phyloP scores from a whole-genome alignment of 2,113 vertebrate genomes.

The Pteruthius melanotis region DNA sequence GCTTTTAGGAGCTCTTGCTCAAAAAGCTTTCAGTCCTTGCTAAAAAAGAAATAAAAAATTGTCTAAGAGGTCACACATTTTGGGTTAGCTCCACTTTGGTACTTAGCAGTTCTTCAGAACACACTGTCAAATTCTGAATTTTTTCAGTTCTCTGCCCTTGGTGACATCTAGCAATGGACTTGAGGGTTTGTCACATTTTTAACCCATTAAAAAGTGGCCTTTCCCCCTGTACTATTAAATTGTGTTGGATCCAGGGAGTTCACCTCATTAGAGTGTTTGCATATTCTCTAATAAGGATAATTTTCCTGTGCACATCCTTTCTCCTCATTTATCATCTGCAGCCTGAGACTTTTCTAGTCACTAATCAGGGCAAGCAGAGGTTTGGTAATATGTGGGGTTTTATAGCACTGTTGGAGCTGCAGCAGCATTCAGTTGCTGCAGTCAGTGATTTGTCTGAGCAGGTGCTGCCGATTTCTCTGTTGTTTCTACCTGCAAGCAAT shows the following conservation, averaged over 20 bases:
- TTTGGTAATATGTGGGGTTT: neutral
- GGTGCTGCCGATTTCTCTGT: neutral
- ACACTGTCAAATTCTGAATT: neutral
- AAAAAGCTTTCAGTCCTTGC: neutral
- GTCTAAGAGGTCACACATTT: neutral
- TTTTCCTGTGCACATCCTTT: neutral
- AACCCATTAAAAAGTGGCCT: neutral
- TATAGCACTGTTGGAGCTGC: neutral
- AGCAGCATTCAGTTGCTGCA: neutral
- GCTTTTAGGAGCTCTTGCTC: neutral
- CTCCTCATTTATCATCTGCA: neutral
- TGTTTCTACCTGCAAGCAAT: neutral
- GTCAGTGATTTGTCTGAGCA: neutral
- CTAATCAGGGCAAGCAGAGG: neutral
- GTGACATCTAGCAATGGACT: neutral
- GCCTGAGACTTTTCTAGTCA: neutral
- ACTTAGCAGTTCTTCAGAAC: neutral
- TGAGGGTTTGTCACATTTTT: neutral
- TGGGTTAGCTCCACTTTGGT: neutral
- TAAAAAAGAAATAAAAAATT: neutral
- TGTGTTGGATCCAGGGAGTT: neutral
- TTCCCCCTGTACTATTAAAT: neutral
- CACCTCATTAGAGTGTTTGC: neutral
- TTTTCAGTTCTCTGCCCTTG: neutral
- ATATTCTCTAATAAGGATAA: neutral